These are phyloP conservation scores for Sander vitreus DNA, from an alignment of 2,113 vertebrate species.

Conservation along the genomic window DNA sequence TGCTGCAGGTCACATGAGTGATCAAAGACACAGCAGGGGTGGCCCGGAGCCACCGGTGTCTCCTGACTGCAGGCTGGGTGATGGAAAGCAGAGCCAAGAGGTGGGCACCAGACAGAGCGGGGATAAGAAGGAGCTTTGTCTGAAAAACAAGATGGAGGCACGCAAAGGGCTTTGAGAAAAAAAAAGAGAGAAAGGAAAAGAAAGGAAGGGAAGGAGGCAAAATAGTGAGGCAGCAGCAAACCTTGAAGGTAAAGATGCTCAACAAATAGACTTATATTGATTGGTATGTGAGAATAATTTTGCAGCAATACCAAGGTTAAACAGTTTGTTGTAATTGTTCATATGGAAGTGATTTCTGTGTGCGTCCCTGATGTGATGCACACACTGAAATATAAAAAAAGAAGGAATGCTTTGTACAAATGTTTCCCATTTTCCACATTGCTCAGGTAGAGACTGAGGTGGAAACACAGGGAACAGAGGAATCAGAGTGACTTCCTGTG, in stretches of 20 bases:
- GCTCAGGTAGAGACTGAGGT: not conserved
- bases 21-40: conserved; percentile 71
- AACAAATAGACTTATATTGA: conserved; percentile 8
- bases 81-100: conserved; percentile 79
- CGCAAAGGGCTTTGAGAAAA: conserved; percentile 35
- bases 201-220: not conserved
- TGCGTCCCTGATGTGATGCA: not conserved
- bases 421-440: not conserved
- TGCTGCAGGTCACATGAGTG: conserved; percentile 64
- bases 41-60: conserved; percentile 48
- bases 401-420: not conserved
- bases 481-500: conserved; percentile 20
- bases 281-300: not conserved
- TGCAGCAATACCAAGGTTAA: conserved; percentile 4
- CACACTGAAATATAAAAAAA: not conserved
- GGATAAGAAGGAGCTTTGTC: conserved; percentile 76
- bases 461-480: not conserved
- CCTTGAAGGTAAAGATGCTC: conserved; percentile 11
- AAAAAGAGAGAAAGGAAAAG: not conserved
- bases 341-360: conserved; percentile 32
- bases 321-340: conserved; percentile 35
- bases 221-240: not conserved
- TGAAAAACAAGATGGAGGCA: conserved; percentile 71
- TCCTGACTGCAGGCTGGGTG: conserved; percentile 59
- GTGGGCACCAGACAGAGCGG: conserved; percentile 74